phyloP scores from a whole-genome alignment of 2,797 vertebrate species.

The Bryconaethiops microstoma region DNA sequence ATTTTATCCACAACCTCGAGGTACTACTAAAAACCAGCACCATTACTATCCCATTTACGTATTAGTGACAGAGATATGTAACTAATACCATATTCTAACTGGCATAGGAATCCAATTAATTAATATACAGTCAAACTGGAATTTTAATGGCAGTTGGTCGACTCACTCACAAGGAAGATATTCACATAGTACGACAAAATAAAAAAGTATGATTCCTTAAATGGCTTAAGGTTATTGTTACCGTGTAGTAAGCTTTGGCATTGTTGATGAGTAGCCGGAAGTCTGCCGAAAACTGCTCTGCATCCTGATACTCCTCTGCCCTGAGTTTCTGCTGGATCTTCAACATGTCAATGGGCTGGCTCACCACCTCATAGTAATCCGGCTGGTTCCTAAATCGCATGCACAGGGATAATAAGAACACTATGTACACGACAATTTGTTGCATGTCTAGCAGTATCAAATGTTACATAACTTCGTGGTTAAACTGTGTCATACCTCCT shows the following conservation, averaged over 20 bases:
- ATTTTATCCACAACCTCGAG: not conserved
- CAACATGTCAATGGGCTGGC: slow-evolving; percentile 97
- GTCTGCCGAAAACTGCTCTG: slow-evolving; percentile 91
- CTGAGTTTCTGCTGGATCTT: slow-evolving; percentile 98
- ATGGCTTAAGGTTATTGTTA: slow-evolving; percentile 57
- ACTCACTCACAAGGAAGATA: not conserved
- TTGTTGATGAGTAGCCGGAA: slow-evolving; percentile 97
- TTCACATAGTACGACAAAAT: not conserved
- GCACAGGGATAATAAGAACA: not conserved
- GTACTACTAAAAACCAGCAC: not conserved
- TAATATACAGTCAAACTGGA: not conserved
- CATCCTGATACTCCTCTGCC: slow-evolving; percentile 95
- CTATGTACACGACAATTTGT: not conserved
- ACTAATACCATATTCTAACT: not conserved
- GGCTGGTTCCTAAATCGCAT: slow-evolving; percentile 87
- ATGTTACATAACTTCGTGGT: not conserved
- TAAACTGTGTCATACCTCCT: slow-evolving; percentile 80
- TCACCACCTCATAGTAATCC: slow-evolving; percentile 96
- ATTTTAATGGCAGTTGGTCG: not conserved
- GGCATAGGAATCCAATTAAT: not conserved
- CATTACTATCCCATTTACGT: not conserved
- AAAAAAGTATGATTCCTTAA: not conserved
- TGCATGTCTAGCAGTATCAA: not conserved
- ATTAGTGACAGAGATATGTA: not conserved
- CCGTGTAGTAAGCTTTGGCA: slow-evolving; percentile 96